Percentiles rank a stretch among this genome's conserved stretches.
These are phyloP conservation scores for Aphelinus certus DNA, from an alignment of 1,140 invertebrate genomes.

Conservation along the genomic window DNA sequence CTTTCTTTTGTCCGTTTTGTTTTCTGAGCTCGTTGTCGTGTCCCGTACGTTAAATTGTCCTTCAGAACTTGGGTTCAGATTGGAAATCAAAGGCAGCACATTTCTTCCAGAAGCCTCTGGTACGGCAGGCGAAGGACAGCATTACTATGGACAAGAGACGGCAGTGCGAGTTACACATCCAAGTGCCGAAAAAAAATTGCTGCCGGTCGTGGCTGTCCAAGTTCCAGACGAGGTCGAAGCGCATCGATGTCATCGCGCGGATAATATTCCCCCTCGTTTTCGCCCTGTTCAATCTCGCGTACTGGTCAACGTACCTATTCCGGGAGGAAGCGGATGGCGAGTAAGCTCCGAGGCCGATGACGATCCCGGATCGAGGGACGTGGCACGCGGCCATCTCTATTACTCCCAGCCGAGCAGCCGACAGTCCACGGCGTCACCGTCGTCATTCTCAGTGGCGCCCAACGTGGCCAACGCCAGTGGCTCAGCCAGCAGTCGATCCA, in stretches of 20 bases:
- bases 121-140: constrained; percentile 80
- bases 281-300: constrained; percentile 93
- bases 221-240: constrained; percentile 90
- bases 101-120: constrained; percentile 85
- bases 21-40: constrained; percentile 29
- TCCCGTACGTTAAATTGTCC: constrained; percentile 27
- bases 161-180: constrained; percentile 83
- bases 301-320: constrained; percentile 93
- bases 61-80: constrained; percentile 53
- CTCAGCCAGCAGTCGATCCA: constrained; percentile 37
- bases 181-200: constrained; percentile 80
- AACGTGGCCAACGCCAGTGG: constrained; percentile 35
- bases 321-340: constrained; percentile 77
- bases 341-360: constrained; percentile 61
- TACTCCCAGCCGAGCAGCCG: constrained; percentile 49
- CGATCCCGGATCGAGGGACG: constrained; percentile 63
- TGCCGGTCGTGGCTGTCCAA: constrained; percentile 94
- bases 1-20: constrained; percentile 29
- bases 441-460: constrained; percentile 44
- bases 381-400: constrained; percentile 64
- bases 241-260: constrained; percentile 94
- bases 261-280: constrained; percentile 95
- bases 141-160: constrained; percentile 83
- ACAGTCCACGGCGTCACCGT: constrained; percentile 44
- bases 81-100: constrained; percentile 54